Conservation (phyloP, 2,888 invertebrate genomes). For the Erebia ligea region DNA sequence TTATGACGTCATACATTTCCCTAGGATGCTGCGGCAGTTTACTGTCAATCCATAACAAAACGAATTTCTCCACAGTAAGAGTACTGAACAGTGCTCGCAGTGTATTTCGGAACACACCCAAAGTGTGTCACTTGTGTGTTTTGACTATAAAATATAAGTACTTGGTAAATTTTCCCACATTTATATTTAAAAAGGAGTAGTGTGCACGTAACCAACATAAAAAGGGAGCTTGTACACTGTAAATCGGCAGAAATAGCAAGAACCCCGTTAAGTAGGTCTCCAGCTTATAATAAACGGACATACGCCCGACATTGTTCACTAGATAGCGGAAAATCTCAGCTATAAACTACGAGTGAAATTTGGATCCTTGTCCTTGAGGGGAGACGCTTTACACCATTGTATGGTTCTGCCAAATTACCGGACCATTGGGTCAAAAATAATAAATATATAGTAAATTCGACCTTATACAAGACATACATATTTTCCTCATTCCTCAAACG, state of each 20-base stretch:
- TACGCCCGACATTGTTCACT: constrained; percentile 19
- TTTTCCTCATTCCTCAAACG: too few relatives aligned
- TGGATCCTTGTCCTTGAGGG: background rate
- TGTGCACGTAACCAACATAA: background rate
- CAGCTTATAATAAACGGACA: constrained; percentile 25
- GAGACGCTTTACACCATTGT: background rate
- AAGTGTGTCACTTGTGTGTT: background rate
- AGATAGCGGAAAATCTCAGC: constrained; percentile 25
- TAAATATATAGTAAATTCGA: background rate
- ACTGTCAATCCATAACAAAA: too few relatives aligned
- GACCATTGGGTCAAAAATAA: background rate
- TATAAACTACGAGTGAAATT: constrained; percentile 10
- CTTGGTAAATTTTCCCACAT: background rate
- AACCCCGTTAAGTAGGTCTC: constrained; percentile 21
- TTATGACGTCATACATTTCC: too few relatives aligned
- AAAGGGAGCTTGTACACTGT: background rate
- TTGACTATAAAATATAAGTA: background rate
- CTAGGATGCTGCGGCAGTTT: too few relatives aligned
- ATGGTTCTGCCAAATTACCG: background rate
- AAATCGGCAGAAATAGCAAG: constrained; percentile 17
- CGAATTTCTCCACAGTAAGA: too few relatives aligned
- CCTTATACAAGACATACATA: too few relatives aligned
- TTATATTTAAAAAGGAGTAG: background rate
- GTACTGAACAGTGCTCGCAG: too few relatives aligned
- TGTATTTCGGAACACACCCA: too few relatives aligned